Base-by-base conservation (phyloP, 2,113 vertebrate genomes). In the Thalassarche chlororhynchos region DNA sequence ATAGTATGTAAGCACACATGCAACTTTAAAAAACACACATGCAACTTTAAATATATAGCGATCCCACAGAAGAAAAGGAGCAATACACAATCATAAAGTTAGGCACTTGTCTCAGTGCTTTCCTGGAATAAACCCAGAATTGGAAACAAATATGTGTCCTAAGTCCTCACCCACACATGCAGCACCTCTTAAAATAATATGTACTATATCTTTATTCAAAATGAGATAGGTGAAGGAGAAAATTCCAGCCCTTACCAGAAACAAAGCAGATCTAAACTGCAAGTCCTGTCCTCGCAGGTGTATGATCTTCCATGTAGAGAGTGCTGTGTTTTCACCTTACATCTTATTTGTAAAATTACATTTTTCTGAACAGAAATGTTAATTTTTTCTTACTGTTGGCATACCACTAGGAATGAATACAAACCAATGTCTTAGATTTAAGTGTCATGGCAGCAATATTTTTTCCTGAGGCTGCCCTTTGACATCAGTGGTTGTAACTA, bases 1-100 rank as follows among this genome's bases (percentile, higher is more conserved):
- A 10, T 1, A 49, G 36, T 9, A 20, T 29, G 10, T 15, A 58
- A 90, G n/a, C 9, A 86, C 38, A 19, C 0, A 0, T 14, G n/a
- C 16, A 66, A 24, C 29, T 88, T 77, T 19, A 84, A 77, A 62
- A 38, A 38, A 38, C 9, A 86, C 38, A 19, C 0, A 0, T 14
- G n/a, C 16, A 66, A 24, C 29, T 88, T 77, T 19, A 84, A 77
- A 62, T 32, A 25, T 1, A 21, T 9, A 38, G 10, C 19, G 19
- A 21, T 72, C 12, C 10, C 17, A 57, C 21, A 46, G 44, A 82
- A 54, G 5, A 60, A 57, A 69, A 74, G 57, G 52, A 84, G 14
- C 42, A 58, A 81, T 44, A 60, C 20, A n/a, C 24, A 68, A 6
- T 9, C 55, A 54, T 32, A 18, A 64, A 81, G 28, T 71, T 17